These are phyloP conservation scores for Scaptomyza polygonia DNA, from an alignment of 2,888 invertebrate species.

Conservation along the genomic window DNA sequence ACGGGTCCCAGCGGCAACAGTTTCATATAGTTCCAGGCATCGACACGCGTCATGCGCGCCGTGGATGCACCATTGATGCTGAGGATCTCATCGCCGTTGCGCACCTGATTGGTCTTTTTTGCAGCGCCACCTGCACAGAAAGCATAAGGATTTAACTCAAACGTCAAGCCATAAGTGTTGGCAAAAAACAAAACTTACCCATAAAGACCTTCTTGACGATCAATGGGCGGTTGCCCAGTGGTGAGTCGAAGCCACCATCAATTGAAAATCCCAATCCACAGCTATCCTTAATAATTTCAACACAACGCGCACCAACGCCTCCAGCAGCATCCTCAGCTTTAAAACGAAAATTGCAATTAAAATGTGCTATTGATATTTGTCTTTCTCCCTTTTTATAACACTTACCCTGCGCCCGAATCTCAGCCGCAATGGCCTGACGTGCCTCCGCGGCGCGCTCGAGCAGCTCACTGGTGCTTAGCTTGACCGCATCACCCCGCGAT, in stretches of 20 bases:
- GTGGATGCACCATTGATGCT: conserved; percentile 93
- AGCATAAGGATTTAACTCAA: not conserved
- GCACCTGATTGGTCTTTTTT: conserved; percentile 92
- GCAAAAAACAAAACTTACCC: conserved; percentile 88
- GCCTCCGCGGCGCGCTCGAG: conserved; percentile 83
- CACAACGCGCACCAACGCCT: conserved; percentile 70
- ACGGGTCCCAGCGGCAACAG: conserved; percentile 94
- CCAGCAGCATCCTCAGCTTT: conserved; percentile 73
- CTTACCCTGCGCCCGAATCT: conserved; percentile 83
- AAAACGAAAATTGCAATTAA: not conserved
- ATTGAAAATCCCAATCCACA: conserved; percentile 97
- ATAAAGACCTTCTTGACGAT: conserved; percentile 96
- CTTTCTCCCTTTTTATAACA: not conserved
- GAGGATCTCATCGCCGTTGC: conserved; percentile 94
- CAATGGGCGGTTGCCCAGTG: conserved; percentile 94
- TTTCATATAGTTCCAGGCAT: conserved; percentile 97
- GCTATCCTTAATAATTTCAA: conserved; percentile 87
- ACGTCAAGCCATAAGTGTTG: not conserved
- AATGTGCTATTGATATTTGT: not conserved
- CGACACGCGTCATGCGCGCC: conserved; percentile 94
- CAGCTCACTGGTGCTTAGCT: conserved; percentile 83
- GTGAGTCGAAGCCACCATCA: conserved; percentile 96
- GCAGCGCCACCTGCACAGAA: conserved; percentile 91
- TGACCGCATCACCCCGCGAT: conserved; percentile 82
- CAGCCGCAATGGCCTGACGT: conserved; percentile 83